Percentiles rank a stretch among this genome's conserved stretches.
phyloP scores from a whole-genome alignment of 1,140 invertebrate genomes.

The Philaenus spumarius region DNA sequence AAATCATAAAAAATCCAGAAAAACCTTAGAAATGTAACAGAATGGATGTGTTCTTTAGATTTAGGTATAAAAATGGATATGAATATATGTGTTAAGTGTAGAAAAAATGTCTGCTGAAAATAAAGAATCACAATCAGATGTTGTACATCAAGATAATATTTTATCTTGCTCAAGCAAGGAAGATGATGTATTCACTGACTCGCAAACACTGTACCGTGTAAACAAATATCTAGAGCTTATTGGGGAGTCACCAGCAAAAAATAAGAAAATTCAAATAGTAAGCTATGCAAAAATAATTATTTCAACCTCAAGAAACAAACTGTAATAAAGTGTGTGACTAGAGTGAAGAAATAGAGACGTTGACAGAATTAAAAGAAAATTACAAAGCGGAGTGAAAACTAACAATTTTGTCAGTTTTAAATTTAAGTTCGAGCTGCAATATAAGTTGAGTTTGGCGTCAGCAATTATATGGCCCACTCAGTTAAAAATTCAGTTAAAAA shows the following conservation, averaged over 20 bases:
- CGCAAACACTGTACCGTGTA: neutral
- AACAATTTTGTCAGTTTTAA: neutral
- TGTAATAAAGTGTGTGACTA: neutral
- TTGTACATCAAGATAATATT: too few species aligned
- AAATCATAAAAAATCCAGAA: too few species aligned
- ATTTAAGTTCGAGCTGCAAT: conserved; percentile 1
- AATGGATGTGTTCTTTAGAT: too few species aligned
- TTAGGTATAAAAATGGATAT: too few species aligned
- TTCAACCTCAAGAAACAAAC: neutral
- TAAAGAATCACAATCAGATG: too few species aligned
- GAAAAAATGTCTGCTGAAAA: too few species aligned
- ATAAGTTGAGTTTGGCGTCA: conserved; percentile 1
- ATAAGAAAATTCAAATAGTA: neutral
- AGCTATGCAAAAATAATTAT: neutral
- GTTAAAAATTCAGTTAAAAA: neutral
- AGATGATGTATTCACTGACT: too few species aligned
- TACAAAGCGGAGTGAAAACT: conserved; percentile 3
- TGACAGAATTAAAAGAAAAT: neutral
- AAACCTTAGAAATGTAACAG: too few species aligned
- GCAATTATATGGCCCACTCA: too few species aligned
- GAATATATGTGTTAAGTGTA: too few species aligned
- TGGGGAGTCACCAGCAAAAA: neutral
- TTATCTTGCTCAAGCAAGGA: too few species aligned
- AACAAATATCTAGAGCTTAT: neutral
- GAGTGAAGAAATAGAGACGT: neutral